These are phyloP conservation scores for Lepidochitona cinerea DNA, from an alignment of 2,888 invertebrate species.

Conservation along the genomic window DNA sequence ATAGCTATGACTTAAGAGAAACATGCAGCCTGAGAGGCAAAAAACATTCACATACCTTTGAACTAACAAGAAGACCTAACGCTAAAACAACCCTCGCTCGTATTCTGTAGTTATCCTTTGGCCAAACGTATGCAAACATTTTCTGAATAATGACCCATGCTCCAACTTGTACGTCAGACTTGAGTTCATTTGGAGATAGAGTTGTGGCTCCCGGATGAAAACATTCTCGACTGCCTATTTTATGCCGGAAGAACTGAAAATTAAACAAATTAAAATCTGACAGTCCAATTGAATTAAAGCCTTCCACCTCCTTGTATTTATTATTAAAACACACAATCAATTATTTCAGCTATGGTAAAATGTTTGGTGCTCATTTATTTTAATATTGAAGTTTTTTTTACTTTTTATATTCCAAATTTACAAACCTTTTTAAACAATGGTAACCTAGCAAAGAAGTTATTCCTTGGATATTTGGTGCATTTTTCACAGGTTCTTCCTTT, in stretches of 20 bases:
- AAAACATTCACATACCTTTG: slow-evolving; percentile 73
- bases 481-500: not conserved
- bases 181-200: slow-evolving; percentile 70
- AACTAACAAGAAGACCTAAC: slow-evolving; percentile 70
- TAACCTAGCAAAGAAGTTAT: not conserved
- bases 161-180: slow-evolving; percentile 70
- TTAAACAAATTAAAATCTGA: not conserved
- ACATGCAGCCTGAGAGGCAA: too few relatives aligned
- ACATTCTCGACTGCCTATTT: slow-evolving; percentile 78
- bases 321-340: not conserved
- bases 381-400: too few relatives aligned
- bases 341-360: too few relatives aligned
- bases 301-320: not conserved
- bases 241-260: not conserved
- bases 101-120: slow-evolving; percentile 85
- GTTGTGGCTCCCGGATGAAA: slow-evolving; percentile 90
- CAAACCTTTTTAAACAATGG: not conserved
- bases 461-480: not conserved
- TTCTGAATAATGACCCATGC: slow-evolving; percentile 85
- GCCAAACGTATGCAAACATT: slow-evolving; percentile 96
- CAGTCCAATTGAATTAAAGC: not conserved
- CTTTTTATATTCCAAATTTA: too few relatives aligned
- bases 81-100: slow-evolving; percentile 87
- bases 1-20: too few relatives aligned
- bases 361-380: too few relatives aligned